phyloP scores from a whole-genome alignment of 1,140 invertebrate genomes.

The Glossosoma conforme region DNA sequence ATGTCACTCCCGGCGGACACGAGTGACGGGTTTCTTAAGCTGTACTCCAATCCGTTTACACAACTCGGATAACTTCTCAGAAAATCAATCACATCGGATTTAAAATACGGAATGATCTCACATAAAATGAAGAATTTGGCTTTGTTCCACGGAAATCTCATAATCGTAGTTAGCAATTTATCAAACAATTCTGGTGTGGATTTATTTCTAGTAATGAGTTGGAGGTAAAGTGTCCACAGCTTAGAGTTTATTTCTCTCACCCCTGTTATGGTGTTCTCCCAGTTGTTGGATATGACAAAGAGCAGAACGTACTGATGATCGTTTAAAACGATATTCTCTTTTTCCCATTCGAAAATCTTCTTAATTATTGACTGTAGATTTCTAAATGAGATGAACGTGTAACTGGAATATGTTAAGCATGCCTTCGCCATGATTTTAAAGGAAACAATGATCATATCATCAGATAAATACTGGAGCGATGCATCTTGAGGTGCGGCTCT shows the following conservation, averaged over 20 bases:
- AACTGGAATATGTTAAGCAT: constrained; percentile 42
- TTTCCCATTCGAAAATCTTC: constrained; percentile 35
- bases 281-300: constrained; percentile 45
- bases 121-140: constrained; percentile 45
- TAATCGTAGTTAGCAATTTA: constrained; percentile 34
- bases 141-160: constrained; percentile 46
- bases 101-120: constrained; percentile 38
- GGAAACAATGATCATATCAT: constrained; percentile 31
- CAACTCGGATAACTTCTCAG: constrained; percentile 30
- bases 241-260: constrained; percentile 41
- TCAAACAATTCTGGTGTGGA: constrained; percentile 32
- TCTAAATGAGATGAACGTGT: constrained; percentile 43
- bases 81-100: constrained; percentile 28
- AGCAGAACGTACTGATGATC: too few relatives aligned
- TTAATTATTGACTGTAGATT: constrained; percentile 40
- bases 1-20: constrained; percentile 46
- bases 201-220: constrained; percentile 34
- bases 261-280: constrained; percentile 47
- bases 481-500: constrained; percentile 22
- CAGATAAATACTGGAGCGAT: constrained; percentile 8
- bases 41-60: constrained; percentile 39
- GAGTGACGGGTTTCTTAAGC: constrained; percentile 40
- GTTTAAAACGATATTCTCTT: too few relatives aligned
- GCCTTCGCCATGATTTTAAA: constrained; percentile 36
- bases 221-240: constrained; percentile 35